Evolutionary conservation across 2,888 invertebrate species (phyloP).

Genomic region (Keiferia lycopersicella): DNA sequence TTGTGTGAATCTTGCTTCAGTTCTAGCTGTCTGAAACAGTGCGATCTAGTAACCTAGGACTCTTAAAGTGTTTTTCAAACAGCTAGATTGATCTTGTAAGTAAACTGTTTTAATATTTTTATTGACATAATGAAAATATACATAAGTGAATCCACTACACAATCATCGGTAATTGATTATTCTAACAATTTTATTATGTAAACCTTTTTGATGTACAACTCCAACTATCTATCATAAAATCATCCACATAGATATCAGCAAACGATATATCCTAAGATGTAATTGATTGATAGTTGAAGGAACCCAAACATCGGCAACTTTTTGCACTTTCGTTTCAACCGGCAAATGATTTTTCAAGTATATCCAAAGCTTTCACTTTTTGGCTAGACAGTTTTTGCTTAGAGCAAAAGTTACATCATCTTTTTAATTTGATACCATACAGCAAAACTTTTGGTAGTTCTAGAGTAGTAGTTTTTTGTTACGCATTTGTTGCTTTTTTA

Average conservation of each 20-base stretch:
- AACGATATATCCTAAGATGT: conserved; percentile 23
- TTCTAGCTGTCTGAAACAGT: too few relatives aligned
- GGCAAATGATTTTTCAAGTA: conserved; percentile 52
- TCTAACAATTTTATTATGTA: not conserved
- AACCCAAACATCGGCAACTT: conserved; percentile 49
- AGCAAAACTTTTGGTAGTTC: not conserved
- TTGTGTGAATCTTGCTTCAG: not conserved
- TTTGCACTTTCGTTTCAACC: conserved; percentile 61
- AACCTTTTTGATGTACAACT: not conserved
- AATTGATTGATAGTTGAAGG: conserved; percentile 54
- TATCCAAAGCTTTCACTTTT: conserved; percentile 60
- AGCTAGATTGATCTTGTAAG: too few relatives aligned
- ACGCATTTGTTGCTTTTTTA: not conserved
- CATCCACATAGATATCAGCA: conserved; percentile 15
- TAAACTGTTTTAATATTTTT: too few relatives aligned
- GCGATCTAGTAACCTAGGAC: too few relatives aligned
- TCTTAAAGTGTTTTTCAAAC: too few relatives aligned
- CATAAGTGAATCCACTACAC: too few relatives aligned
- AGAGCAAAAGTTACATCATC: not conserved
- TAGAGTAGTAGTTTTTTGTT: not conserved
- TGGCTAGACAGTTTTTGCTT: conserved; percentile 39
- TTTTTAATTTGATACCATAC: not conserved
- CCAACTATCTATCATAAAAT: conserved; percentile 15
- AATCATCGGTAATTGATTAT: too few relatives aligned
- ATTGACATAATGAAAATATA: too few relatives aligned